These are phyloP conservation scores for Scomberomorus guttatus DNA, from an alignment of 2,797 vertebrate species.

Conservation along the genomic window DNA sequence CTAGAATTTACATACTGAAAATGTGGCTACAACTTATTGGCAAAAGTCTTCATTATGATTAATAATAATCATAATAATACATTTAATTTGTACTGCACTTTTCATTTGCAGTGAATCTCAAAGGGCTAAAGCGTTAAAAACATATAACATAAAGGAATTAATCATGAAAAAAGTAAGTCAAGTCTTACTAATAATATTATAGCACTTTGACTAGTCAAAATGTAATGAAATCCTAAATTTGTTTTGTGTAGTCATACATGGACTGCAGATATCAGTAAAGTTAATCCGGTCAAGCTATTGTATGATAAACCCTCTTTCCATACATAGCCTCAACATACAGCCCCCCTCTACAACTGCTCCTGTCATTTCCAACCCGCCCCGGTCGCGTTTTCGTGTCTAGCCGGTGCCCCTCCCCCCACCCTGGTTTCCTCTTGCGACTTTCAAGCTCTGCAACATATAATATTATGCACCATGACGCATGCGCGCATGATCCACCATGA, in stretches of 20 bases:
- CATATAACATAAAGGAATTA: no score
- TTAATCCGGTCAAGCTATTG: conserved; percentile 10
- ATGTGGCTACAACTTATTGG: background rate
- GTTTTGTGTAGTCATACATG: background rate
- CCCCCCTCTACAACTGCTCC: conserved; percentile 44
- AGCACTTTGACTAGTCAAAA: background rate
- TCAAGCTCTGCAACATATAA: conserved; percentile 83
- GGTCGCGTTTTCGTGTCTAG: conserved; percentile 76
- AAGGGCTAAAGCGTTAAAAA: no score
- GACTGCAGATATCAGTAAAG: background rate
- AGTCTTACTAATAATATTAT: background rate
- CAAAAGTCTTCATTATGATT: background rate
- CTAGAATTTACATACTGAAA: background rate
- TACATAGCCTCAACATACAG: background rate
- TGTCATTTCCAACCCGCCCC: conserved; percentile 73
- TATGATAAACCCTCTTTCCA: background rate
- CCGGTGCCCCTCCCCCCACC: conserved; percentile 79
- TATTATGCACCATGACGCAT: conserved; percentile 78
- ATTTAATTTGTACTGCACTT: no score
- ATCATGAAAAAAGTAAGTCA: no score
- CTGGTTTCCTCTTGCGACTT: conserved; percentile 66
- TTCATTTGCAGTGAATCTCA: no score
- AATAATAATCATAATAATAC: no score
- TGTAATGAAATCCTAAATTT: background rate
- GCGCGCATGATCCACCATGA: conserved; percentile 75